Conservation (phyloP, 1,140 invertebrate genomes). For the Megalopta genalis region DNA sequence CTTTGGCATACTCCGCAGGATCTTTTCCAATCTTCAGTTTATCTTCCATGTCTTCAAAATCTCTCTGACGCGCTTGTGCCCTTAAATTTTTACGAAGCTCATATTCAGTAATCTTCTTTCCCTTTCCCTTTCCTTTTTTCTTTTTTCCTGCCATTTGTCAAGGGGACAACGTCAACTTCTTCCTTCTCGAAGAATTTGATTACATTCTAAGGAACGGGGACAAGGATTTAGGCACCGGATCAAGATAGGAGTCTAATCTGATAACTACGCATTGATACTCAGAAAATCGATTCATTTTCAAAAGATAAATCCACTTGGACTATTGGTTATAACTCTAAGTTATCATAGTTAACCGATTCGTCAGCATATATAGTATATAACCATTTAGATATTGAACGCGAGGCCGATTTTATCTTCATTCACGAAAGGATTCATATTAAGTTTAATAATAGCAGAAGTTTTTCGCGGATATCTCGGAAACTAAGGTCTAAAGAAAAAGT, state of each 20-base stretch:
- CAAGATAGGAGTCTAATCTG: too few species aligned
- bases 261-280: not conserved
- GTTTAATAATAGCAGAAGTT: too few species aligned
- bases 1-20: conserved; percentile 33
- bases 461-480: too few species aligned
- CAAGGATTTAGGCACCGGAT: not conserved
- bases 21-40: not conserved
- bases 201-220: not conserved
- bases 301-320: too few species aligned
- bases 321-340: too few species aligned
- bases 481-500: too few species aligned
- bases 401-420: too few species aligned
- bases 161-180: not conserved
- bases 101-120: conserved; percentile 48
- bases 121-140: conserved; percentile 18
- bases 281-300: too few species aligned
- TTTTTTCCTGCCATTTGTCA: conserved; percentile 51
- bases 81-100: conserved; percentile 61
- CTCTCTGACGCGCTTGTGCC: conserved; percentile 21
- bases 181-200: not conserved
- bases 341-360: too few species aligned
- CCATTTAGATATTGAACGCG: too few species aligned
- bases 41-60: not conserved
- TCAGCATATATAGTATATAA: too few species aligned
- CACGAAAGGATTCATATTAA: too few species aligned